phyloP scores from a whole-genome alignment of 2,113 vertebrate genomes.

The Elgaria multicarinata region DNA sequence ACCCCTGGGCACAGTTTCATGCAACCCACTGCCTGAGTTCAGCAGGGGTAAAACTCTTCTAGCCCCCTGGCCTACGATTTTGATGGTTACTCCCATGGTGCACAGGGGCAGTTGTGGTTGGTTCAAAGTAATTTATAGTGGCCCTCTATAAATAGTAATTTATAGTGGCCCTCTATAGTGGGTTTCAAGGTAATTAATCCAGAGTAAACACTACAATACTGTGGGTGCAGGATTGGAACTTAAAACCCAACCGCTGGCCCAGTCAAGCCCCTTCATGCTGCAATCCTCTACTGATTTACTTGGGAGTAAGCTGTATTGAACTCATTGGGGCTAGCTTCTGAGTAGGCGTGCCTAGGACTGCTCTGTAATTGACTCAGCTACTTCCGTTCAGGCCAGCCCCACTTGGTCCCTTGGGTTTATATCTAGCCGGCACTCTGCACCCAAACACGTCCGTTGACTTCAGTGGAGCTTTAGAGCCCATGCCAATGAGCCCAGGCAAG shows the following conservation, averaged over 20 bases:
- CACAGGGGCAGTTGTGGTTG: background rate
- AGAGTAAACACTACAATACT: background rate
- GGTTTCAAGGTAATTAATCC: too few relatives aligned
- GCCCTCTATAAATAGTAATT: too few relatives aligned
- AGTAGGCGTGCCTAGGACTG: too few relatives aligned
- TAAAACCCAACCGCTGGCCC: background rate
- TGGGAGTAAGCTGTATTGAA: too few relatives aligned
- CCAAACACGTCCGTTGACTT: too few relatives aligned
- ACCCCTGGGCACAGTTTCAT: background rate
- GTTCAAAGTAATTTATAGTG: too few relatives aligned
- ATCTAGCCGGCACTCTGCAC: background rate
- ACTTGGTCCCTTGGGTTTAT: background rate
- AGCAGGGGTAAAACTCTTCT: too few relatives aligned
- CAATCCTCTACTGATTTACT: background rate
- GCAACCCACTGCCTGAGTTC: background rate
- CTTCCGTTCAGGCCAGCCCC: background rate
- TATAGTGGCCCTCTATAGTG: too few relatives aligned
- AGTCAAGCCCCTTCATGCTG: background rate
- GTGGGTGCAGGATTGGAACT: background rate
- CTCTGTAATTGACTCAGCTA: background rate
- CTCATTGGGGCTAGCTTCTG: too few relatives aligned
- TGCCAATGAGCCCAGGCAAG: background rate
- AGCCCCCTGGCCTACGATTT: background rate
- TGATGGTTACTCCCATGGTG: background rate
- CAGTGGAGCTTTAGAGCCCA: too few relatives aligned